Evolutionary conservation across 2,113 vertebrate species (phyloP), one percentile per base, ranked within the genome.

Genomic region (Turdus rufiventris): DNA sequence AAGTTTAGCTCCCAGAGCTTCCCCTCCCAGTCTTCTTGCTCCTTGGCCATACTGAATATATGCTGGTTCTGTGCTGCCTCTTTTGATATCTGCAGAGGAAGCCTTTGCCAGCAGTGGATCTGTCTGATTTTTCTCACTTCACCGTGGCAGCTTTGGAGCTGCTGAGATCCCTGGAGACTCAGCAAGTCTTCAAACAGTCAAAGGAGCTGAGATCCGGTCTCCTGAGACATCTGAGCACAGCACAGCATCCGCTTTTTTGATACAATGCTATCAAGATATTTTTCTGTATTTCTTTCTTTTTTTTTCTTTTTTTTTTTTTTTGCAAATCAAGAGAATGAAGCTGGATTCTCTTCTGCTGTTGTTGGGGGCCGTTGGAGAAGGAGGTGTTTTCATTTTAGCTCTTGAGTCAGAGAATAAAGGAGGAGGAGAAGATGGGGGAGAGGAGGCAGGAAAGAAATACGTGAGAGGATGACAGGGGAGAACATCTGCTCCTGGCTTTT

Each of bases 121-220:
- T 87, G 73, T 91, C 86, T 96, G 89, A 91, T 93, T 94, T 95
- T 92, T 79, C 86, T 94, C 75, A 57, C 77, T 92, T 88, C 16
- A 29, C 54, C 0, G 6, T 40, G 17, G 91, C 93, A 95, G 91
- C 80, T 96, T 93, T 93, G 83, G 94, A 96, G 91, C 77, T 4
- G 4, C 60, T 1, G 8, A 73, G 85, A 80, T 96, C 96, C 88
- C 95, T 74, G 73, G 96, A 94, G 97, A 94, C 94, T 93, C 91
- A 75, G 91, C 5, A 18, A 93, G 88, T 71, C 95, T 97, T 96
- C 94, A 94, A 92, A 92, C 74, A 95, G 86, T 79, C 88, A 91
- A 67, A 96, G 89, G 86, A 96, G 81, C 78, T 86, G 94, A 96
- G 88, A 92, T 89, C 67, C 19, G 2, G 91, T 95, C 89, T 93